phyloP scores from a whole-genome alignment of 2,888 invertebrate genomes.

The Drosophila neonasuta region DNA sequence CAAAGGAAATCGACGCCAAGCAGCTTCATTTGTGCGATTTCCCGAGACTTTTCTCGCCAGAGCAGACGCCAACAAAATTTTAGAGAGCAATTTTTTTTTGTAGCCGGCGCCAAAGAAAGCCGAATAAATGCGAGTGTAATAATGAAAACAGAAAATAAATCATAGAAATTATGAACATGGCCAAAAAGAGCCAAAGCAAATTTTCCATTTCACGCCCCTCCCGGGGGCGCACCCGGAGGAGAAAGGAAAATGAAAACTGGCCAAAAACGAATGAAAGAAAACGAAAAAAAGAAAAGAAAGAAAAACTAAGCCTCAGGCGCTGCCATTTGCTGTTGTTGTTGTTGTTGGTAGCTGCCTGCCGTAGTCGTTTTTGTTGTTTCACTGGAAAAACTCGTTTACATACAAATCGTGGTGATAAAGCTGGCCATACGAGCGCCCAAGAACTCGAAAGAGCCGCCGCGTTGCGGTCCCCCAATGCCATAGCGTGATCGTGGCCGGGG shows the following conservation, averaged over 20 bases:
- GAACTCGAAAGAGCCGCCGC: constrained; percentile 80
- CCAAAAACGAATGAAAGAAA: constrained; percentile 46
- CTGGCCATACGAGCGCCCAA: constrained; percentile 81
- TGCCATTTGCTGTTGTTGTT: constrained; percentile 4
- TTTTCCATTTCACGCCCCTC: constrained; percentile 62
- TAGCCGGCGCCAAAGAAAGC: constrained; percentile 59
- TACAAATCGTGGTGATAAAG: constrained; percentile 82
- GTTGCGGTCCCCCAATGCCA: constrained; percentile 55
- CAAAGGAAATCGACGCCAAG: constrained; percentile 35
- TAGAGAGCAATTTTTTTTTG: constrained; percentile 13
- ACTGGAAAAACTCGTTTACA: constrained; percentile 81
- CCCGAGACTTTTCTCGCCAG: constrained; percentile 31
- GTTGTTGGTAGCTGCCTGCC: constrained; percentile 1
- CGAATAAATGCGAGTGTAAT: constrained; percentile 53
- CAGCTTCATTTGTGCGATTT: constrained; percentile 35
- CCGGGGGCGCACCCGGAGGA: constrained; percentile 23
- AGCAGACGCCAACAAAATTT: constrained; percentile 18
- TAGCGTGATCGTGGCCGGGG: constrained; percentile 56
- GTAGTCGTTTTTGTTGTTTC: constrained; percentile 26
- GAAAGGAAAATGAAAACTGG: constrained; percentile 74
- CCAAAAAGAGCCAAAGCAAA: constrained; percentile 47
- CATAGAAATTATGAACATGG: constrained; percentile 67
- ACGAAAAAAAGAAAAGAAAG: constrained; percentile 22
- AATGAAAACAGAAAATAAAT: constrained; percentile 69
- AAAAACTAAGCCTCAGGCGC: constrained; percentile 42